phyloP scores from a whole-genome alignment of 2,113 vertebrate species.

The Picathartes gymnocephalus region DNA sequence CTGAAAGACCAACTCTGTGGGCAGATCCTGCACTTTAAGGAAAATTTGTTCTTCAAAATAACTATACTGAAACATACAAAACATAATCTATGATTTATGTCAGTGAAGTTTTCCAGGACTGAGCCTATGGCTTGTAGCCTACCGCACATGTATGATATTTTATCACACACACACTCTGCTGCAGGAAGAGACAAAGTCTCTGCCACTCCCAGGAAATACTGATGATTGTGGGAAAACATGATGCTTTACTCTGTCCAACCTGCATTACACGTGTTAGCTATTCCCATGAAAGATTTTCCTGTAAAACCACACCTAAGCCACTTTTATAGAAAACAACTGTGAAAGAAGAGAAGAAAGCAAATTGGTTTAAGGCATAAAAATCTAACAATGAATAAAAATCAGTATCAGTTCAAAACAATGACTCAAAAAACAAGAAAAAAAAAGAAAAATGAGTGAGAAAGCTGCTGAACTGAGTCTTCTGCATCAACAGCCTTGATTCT shows the following conservation, averaged over 20 bases:
- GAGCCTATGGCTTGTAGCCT: not conserved
- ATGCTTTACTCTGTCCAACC: not conserved
- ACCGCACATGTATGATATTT: not conserved
- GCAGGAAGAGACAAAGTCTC: not conserved
- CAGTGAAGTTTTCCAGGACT: not conserved
- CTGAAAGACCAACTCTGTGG: not conserved
- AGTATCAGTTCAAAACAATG: not conserved
- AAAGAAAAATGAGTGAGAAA: not conserved
- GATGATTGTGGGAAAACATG: not conserved
- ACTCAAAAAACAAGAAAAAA: not conserved
- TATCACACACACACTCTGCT: not conserved
- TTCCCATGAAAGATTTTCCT: not conserved
- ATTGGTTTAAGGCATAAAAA: not conserved
- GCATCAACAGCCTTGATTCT: not conserved
- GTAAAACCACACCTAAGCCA: not conserved
- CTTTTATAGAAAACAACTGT: not conserved
- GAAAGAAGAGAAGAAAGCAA: not conserved
- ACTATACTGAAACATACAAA: not conserved
- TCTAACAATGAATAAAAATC: not conserved
- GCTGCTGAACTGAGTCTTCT: not conserved
- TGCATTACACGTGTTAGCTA: not conserved
- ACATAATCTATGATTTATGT: not conserved
- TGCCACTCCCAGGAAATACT: not conserved
- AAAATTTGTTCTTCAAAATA: not conserved
- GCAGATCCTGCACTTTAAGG: not conserved